Base-by-base conservation (phyloP, 2,113 vertebrate species). In the Anguilla japonica region DNA sequence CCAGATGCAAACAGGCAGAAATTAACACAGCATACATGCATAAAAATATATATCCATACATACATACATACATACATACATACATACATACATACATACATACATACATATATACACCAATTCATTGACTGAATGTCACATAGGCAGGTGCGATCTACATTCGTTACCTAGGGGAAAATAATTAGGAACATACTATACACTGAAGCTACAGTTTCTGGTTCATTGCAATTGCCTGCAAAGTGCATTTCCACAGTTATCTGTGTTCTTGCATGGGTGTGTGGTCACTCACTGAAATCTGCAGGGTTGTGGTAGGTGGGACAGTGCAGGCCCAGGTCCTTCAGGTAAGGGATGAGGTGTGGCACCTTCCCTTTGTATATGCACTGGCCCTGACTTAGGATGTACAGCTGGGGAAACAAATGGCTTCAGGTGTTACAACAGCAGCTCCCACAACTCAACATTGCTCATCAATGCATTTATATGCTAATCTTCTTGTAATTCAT, bases 251-350 rank as follows among this genome's bases (percentile, higher is more conserved):
- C 18, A 67, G 60, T 67, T 20, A 67, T 20, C 3, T 15, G 18
- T 60, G 13, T 3, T 60, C 60, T 39, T 39, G n/a, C 75, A 22
- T 34, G 75, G 29, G 9, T 29, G n/a, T 39, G n/a, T 13, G 41
- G 41, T 2, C 14, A 99, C 98, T 97, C 93, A 99, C 98, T 99
- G 94, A 99, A 99, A 93, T 99, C 98, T 1, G 98, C 98, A 0
- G 98, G 98, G 89, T 99, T 99, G 95, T 99, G 98, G 92, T 99
- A 99, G 0, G 98, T 99, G 9, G 98, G 98, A 84, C 98, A 99
- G 91, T 99, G 97, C n/a, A 99, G 94, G 90, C 98, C 97, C 0
- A 99, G 96, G 86, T 97, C 96, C 95, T 99, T 99, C 93, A 99
- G 95, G 87, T 99, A 99, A 22, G 98, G 98, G 89, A 99, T 99